phyloP scores from a whole-genome alignment of 1,140 invertebrate genomes.

The Dendrolimus punctatus region DNA sequence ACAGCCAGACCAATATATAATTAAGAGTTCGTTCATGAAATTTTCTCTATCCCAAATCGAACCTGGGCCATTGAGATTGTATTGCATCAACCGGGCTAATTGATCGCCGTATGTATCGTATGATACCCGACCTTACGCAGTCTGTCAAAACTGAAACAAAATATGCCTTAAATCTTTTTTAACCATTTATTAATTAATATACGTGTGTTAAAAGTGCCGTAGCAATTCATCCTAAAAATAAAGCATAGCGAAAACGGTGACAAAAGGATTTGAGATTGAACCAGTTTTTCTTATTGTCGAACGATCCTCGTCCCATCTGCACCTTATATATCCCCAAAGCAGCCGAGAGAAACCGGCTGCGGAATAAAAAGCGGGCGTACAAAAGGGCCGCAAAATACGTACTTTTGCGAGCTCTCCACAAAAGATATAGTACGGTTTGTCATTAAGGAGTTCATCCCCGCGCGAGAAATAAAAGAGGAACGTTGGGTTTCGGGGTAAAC shows the following conservation, averaged over 20 bases:
- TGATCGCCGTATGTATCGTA: too few species aligned
- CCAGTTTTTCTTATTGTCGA: constrained; percentile 30
- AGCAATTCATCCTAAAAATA: not conserved
- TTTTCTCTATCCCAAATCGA: too few species aligned
- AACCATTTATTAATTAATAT: too few species aligned
- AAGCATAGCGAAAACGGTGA: constrained; percentile 16
- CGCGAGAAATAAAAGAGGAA: constrained; percentile 70
- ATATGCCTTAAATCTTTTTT: too few species aligned
- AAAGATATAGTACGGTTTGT: constrained; percentile 71
- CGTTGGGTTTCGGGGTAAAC: constrained; percentile 37
- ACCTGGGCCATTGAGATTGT: too few species aligned
- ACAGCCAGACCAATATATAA: too few species aligned
- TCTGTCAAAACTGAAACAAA: too few species aligned
- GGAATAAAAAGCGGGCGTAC: constrained; percentile 62
- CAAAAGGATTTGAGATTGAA: constrained; percentile 28
- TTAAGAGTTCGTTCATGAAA: too few species aligned
- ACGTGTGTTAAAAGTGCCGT: too few species aligned
- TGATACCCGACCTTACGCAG: too few species aligned
- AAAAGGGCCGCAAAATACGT: constrained; percentile 70
- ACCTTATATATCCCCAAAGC: constrained; percentile 19
- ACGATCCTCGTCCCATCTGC: constrained; percentile 26
- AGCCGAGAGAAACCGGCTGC: constrained; percentile 27
- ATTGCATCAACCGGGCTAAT: too few species aligned
- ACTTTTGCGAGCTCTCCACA: constrained; percentile 66
- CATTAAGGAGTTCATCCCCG: constrained; percentile 71